Evolutionary conservation across 2,888 invertebrate species (phyloP), one percentile per base, ranked within the genome.

Genomic region (Margaritifera margaritifera): DNA sequence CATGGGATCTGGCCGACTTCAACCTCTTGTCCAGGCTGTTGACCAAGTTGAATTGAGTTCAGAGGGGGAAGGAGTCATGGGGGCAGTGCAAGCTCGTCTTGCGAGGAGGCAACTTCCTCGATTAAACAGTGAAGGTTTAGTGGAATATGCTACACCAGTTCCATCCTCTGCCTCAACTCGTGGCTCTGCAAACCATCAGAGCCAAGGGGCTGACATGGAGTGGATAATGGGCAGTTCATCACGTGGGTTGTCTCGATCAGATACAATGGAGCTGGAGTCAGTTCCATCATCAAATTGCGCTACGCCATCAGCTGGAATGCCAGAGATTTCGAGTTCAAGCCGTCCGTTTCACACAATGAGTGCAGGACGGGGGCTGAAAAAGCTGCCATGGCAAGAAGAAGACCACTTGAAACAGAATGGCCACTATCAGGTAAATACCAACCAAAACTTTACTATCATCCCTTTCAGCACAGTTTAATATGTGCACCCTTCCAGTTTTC

Each of bases 41-140:
- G 89, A 91, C 75, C 86, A 88, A 55, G 86, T 90, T 6, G 91
- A 91, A 78, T 79, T 87, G 11, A 86, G 83, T 60, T 84, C 80
- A 64, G 88, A 87, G 52, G 89, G 86, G 6, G 89, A 89, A 57
- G 91, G 91, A 24, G 86, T 91, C 0, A 87, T 93, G 85, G 92
- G 92, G 25, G 94, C 94, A 2, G 93, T 95, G n/a, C 92, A 94
- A 86, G 93, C 94, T 19, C 92, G 95, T 66, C 90, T 96, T 58
- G 93, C 94, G 1, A 92, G 95, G 72, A 92, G 94, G 79, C 93
- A 94, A 81, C 90, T 95, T 65, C 95, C 95, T 0, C 91, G 92
- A 65, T 63, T 93, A 50, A 93, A 93, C 69, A 89, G 92, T 20
- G 94, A 95, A 84, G 95, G 95, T 15, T 92, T 93, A 42, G 93